Evolutionary conservation across 2,888 invertebrate species (phyloP).

Genomic region (Caenorhabditis uteleia): DNA sequence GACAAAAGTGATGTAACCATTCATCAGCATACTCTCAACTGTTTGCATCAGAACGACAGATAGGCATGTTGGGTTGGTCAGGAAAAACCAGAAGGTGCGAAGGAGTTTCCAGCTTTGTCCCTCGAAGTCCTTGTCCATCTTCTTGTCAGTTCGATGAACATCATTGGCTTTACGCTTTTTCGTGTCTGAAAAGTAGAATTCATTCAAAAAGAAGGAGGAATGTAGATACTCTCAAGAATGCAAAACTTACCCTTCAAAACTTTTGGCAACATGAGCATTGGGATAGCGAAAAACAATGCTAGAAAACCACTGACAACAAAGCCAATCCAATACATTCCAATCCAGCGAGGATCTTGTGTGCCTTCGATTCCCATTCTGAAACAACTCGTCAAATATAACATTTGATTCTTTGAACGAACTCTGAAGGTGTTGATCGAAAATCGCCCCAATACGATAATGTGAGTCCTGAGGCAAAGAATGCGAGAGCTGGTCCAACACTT

Average conservation of each 20-base stretch:
- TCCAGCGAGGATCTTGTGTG: slow-evolving; percentile 67
- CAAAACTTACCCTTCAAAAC: slow-evolving; percentile 58
- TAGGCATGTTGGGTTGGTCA: slow-evolving; percentile 48
- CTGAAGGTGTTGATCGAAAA: slow-evolving; percentile 1
- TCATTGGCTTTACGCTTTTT: slow-evolving; percentile 46
- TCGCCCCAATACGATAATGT: slow-evolving; percentile 78
- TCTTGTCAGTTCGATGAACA: slow-evolving; percentile 42
- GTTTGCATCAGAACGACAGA: slow-evolving; percentile 54
- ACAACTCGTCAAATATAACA: background rate
- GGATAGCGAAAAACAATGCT: slow-evolving; percentile 69
- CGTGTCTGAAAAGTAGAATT: slow-evolving; percentile 34
- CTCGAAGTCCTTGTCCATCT: slow-evolving; percentile 49
- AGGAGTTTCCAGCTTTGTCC: slow-evolving; percentile 49
- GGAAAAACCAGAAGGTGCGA: too few species aligned
- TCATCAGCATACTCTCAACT: slow-evolving; percentile 54
- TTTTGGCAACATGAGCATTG: slow-evolving; percentile 69
- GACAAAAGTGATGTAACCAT: slow-evolving; percentile 60
- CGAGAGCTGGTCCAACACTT: slow-evolving; percentile 83
- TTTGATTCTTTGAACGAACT: background rate
- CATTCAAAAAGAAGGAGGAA: background rate
- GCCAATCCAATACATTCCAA: slow-evolving; percentile 73
- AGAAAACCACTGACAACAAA: slow-evolving; percentile 70
- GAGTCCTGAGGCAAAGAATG: slow-evolving; percentile 83
- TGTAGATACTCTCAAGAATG: too few species aligned
- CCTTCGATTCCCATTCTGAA: slow-evolving; percentile 46